These are phyloP conservation scores for Laupala kohalensis DNA, from an alignment of 1,140 invertebrate genomes.

Conservation along the genomic window DNA sequence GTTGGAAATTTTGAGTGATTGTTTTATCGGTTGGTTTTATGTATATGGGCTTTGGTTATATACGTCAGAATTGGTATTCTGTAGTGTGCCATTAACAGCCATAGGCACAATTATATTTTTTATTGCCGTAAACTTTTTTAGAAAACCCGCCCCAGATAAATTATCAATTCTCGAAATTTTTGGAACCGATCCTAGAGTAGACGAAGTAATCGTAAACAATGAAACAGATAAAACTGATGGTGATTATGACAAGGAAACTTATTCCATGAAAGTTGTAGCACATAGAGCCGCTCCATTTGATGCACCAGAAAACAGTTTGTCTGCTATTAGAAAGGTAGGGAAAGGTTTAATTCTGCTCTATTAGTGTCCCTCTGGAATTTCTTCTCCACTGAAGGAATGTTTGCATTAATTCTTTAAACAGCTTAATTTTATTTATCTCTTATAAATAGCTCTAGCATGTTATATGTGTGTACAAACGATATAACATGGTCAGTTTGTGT, in stretches of 20 bases:
- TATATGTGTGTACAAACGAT: no score
- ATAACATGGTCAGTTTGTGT: no score
- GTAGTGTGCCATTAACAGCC: conserved; percentile 21
- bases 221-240: no score
- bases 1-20: neutral
- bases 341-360: neutral
- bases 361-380: neutral
- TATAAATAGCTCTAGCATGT: no score
- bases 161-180: conserved; percentile 29
- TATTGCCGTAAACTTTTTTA: conserved; percentile 15
- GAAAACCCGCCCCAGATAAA: conserved; percentile 26
- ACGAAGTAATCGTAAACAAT: conserved; percentile 12
- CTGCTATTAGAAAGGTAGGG: conserved; percentile 49
- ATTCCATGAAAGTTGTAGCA: conserved; percentile 39
- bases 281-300: conserved; percentile 55
- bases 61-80: conserved; percentile 16
- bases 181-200: conserved; percentile 27
- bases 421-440: no score
- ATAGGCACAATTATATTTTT: conserved; percentile 19
- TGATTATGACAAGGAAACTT: conserved; percentile 22
- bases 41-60: conserved; percentile 7
- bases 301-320: conserved; percentile 59
- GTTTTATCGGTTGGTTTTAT: conserved; percentile 6
- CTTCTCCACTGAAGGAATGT: neutral
- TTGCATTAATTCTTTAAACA: no score